phyloP scores from a whole-genome alignment of 2,888 invertebrate species.

The Hypomecis punctinalis region DNA sequence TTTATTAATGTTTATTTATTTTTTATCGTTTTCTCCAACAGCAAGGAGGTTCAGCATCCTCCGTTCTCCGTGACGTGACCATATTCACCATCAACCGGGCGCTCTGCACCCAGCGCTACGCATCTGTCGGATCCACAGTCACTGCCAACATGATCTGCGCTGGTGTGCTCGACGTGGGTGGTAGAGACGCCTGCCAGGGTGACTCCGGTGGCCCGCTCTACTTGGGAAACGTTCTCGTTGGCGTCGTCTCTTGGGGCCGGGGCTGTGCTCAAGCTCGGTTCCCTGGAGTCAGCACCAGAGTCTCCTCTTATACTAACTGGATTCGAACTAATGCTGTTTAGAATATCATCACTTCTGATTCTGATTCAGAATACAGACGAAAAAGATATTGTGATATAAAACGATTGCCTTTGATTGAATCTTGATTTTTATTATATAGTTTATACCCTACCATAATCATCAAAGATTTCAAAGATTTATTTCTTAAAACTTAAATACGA shows the following conservation, averaged over 20 bases:
- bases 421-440: too few species aligned
- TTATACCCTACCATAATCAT: too few species aligned
- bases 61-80: conserved; percentile 29
- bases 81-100: conserved; percentile 34
- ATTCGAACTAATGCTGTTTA: conserved; percentile 47
- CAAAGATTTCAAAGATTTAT: too few species aligned
- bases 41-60: conserved; percentile 32
- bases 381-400: too few species aligned
- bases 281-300: conserved; percentile 77
- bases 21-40: conserved; percentile 17
- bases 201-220: conserved; percentile 74
- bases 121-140: conserved; percentile 17
- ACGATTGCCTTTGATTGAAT: too few species aligned
- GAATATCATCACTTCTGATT: too few species aligned
- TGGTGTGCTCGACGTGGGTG: conserved; percentile 49
- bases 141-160: conserved; percentile 60
- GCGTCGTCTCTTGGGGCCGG: conserved; percentile 76
- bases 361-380: neutral
- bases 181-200: conserved; percentile 49
- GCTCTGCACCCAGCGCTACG: conserved; percentile 39
- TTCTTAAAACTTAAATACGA: too few species aligned
- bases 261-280: conserved; percentile 68
- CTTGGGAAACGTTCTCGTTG: conserved; percentile 63
- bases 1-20: too few species aligned
- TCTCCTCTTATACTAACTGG: conserved; percentile 61